Conservation (phyloP, 1,140 invertebrate species). For the Drosophila cardini region DNA sequence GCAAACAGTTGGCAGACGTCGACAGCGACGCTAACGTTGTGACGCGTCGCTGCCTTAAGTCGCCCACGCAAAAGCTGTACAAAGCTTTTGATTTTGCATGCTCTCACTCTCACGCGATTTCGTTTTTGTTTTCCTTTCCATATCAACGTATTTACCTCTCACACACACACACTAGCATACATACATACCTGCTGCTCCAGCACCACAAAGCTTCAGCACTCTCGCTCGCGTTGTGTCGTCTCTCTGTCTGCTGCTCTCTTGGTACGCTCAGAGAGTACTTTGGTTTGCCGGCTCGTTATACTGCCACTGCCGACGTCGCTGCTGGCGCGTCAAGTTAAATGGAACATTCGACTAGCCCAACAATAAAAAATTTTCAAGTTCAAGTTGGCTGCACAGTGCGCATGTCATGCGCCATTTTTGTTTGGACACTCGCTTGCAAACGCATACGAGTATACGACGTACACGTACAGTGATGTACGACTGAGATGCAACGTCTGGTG, state of each 20-base stretch:
- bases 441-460: slow-evolving; percentile 12
- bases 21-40: slow-evolving; percentile 44
- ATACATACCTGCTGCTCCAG: slow-evolving; percentile 49
- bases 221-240: slow-evolving; percentile 19
- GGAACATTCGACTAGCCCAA: slow-evolving; percentile 44
- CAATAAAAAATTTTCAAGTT: slow-evolving; percentile 79
- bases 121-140: slow-evolving; percentile 27
- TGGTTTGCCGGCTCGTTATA: slow-evolving; percentile 41
- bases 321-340: slow-evolving; percentile 35
- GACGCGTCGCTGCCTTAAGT: slow-evolving; percentile 60
- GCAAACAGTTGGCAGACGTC: slow-evolving; percentile 73
- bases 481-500: slow-evolving; percentile 32
- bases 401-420: slow-evolving; percentile 73
- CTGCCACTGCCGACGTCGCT: slow-evolving; percentile 16
- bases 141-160: slow-evolving; percentile 36
- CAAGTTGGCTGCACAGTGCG: slow-evolving; percentile 71
- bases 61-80: slow-evolving; percentile 74
- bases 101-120: slow-evolving; percentile 18
- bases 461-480: slow-evolving; percentile 5
- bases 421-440: slow-evolving; percentile 47
- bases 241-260: slow-evolving; percentile 1
- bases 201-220: slow-evolving; percentile 32
- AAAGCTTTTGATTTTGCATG: slow-evolving; percentile 24
- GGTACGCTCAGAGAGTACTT: neutral
- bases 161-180: slow-evolving; percentile 8